These are phyloP conservation scores for Corticium candelabrum DNA, from an alignment of 37 sponge, comb jelly and placozoan genomes.

Conservation along the genomic window DNA sequence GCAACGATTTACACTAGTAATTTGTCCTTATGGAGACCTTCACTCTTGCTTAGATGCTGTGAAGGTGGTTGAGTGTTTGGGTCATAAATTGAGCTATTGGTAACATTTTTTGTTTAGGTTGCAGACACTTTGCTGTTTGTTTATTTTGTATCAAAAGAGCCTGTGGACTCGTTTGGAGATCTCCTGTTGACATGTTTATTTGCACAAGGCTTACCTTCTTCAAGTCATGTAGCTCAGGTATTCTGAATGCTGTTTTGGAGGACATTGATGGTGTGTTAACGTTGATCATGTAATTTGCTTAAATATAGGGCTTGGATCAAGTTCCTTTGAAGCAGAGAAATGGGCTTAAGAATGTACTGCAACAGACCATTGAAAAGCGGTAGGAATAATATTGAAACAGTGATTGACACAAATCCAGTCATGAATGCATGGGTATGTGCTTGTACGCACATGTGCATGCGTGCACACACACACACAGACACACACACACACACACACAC, in stretches of 20 bases:
- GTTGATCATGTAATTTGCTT: background rate
- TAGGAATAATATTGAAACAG: background rate
- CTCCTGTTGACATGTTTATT: conserved; percentile 22
- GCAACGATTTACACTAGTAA: conserved; percentile 59
- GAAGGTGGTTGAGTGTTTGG: background rate
- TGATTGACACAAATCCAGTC: background rate
- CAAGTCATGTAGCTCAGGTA: conserved; percentile 24
- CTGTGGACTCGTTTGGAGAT: conserved; percentile 5
- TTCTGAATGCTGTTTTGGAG: too few species aligned
- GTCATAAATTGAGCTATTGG: background rate
- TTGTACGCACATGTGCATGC: too few species aligned
- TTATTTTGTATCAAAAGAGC: conserved; percentile 11
- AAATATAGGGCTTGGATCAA: background rate
- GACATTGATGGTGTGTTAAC: background rate
- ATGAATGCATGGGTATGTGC: too few species aligned
- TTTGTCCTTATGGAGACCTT: conserved; percentile 38
- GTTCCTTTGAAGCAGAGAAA: background rate
- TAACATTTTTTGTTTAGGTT: conserved; percentile 28
- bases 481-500: too few species aligned
- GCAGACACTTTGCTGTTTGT: conserved; percentile 71
- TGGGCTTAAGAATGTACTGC: background rate
- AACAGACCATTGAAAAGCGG: background rate
- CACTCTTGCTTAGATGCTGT: conserved; percentile 61
- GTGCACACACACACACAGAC: too few species aligned
- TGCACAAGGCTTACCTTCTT: conserved; percentile 67